Base-by-base conservation (phyloP, 2,797 vertebrate species). In the Syngnathus rostellatus region DNA sequence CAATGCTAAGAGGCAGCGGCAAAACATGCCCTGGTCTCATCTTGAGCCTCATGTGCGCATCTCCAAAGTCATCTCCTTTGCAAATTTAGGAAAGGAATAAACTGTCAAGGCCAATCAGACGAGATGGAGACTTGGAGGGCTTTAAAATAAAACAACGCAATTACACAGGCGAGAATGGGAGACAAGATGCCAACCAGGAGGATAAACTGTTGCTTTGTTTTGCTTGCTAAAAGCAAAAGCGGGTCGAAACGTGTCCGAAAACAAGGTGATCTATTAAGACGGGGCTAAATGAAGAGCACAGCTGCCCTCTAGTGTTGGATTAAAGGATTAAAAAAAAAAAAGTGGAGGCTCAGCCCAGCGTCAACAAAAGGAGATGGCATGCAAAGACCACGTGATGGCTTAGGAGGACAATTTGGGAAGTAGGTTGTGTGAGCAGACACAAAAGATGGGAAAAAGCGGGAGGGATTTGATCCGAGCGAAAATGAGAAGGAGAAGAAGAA, bases 271-370 rank as follows among this genome's bases (percentile, higher is more conserved):
- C n/a, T 1, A 54, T 38, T 55, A 12, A 2, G 39, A 43, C 6
- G 10, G n/a, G 62, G 9, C 25, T 17, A 25, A 50, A 12, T 7
- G n/a, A 65, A 83, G 86, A 84, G 31, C 82, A 66, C 78, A 88
- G 75, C 73, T 82, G 89, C 87, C 86, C 87, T 84, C 89, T 82
- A 72, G 85, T 87, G 89, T 87, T 41, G 65, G 9, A 12, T 74
- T 55, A 7, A 25, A 37, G 63, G 6, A 81, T 41, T 46, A 3
- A 17, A 46, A 46, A 12, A 10, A 51, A 57, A 31, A 57, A 16
- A 7, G 25, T 16, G 31, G 31, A 31, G 54, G 54, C 54, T 55
- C 62, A 63, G 25, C 12, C 23, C 25, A 48, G 39, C 8, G 48
- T 6, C 45, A 62, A 64, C 45, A 58, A 43, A 11, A 46, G 41